These are phyloP conservation scores for Malacoraja senta DNA, from an alignment of 2,797 vertebrate genomes.

Conservation along the genomic window DNA sequence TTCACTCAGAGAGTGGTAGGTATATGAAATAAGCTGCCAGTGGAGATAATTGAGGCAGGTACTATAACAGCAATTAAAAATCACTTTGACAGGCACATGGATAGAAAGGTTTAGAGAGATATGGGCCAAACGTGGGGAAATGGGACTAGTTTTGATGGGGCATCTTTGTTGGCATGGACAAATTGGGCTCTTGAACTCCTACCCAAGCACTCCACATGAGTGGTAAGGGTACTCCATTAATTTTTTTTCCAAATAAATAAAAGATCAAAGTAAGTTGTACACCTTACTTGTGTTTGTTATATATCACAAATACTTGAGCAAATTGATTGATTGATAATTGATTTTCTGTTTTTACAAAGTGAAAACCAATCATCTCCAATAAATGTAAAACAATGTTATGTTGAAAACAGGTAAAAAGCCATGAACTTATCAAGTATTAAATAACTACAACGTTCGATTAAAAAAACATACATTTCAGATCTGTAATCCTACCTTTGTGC, in stretches of 20 bases:
- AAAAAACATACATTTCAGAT: not conserved
- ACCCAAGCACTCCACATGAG: not conserved
- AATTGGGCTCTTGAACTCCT: no score
- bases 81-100: no score
- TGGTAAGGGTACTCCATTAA: not conserved
- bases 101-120: no score
- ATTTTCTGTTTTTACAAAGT: not conserved
- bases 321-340: not conserved
- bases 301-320: not conserved
- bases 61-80: no score
- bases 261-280: not conserved
- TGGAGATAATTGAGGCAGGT: no score
- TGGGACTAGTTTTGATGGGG: no score
- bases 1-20: no score
- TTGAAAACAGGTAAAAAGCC: not conserved
- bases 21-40: no score
- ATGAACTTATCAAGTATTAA: not conserved
- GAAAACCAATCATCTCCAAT: not conserved
- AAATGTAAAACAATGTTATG: not conserved
- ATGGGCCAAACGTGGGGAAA: no score
- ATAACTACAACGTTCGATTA: not conserved
- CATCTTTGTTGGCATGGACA: no score
- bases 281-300: not conserved
- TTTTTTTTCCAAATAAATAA: not conserved
- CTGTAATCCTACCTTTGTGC: constrained; percentile 77